Evolutionary conservation across 2,888 invertebrate genomes (phyloP), one percentile per base, ranked within the genome.

Genomic region (Drosophila borealis): DNA sequence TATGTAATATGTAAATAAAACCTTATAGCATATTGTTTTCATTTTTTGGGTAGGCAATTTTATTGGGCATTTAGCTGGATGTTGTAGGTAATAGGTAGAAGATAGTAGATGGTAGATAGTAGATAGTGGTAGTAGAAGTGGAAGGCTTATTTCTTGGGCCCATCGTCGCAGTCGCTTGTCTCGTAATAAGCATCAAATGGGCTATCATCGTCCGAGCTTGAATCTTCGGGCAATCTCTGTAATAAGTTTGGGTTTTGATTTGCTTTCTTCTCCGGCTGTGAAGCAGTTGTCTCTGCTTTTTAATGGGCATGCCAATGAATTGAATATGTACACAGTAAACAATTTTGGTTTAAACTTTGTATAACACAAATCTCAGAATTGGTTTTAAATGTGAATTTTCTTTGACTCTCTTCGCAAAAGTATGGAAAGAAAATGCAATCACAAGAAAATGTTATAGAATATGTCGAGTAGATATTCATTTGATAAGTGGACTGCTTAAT

Each of bases 221-320:
- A 91, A 80, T 92, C 92, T 89, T 92, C 92, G 69, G 91, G 92
- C 71, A 90, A 83, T 82, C 81, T 90, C 90, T 91, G 90, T 74
- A 90, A 82, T 81, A 79, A 76, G 71, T 81, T 74, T 63, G 14
- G 44, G 13, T 41, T 57, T 56, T 56, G 33, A 19, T 63, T 63
- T 60, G 17, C 6, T 51, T 63, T 60, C 19, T 51, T 60, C 48
- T 48, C 21, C 33, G 13, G 19, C 41, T 50, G 50, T 36, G 42
- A 44, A 61, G 46, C 37, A 55, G 33, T 48, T 71, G 29, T 51
- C 55, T 55, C 62, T 67, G 44, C 29, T 63, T 57, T 10, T 37
- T n/a, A 17, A 53, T 76, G 67, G 34, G 11, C 73, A 76, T 86
- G 85, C 75, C 65, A 42, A 62, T 63, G 68, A 55, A 44, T 53